Conservation (phyloP, 2,888 invertebrate genomes). For the Phania funesta region DNA sequence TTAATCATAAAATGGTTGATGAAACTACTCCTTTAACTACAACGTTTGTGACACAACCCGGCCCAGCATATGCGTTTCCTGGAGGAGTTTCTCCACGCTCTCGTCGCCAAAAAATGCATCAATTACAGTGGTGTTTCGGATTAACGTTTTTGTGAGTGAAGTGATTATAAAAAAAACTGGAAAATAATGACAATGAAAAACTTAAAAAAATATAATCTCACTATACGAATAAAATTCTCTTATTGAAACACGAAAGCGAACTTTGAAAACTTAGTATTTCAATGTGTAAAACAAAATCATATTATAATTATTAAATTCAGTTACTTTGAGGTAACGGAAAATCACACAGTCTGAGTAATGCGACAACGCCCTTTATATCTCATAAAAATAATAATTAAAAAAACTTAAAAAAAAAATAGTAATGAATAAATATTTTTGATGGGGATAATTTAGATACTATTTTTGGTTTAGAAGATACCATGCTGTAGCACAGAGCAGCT, state of each 20-base stretch:
- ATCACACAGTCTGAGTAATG: neutral
- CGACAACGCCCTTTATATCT: neutral
- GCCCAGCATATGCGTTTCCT: conserved; percentile 81
- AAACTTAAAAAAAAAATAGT: too few relatives aligned
- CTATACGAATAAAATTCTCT: too few relatives aligned
- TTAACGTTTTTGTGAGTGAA: conserved; percentile 85
- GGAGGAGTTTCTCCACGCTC: conserved; percentile 80
- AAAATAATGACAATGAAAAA: neutral
- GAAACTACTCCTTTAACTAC: conserved; percentile 82
- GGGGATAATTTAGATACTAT: too few relatives aligned
- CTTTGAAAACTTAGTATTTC: too few relatives aligned
- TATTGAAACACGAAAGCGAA: too few relatives aligned
- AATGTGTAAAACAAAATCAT: too few relatives aligned
- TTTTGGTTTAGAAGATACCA: too few relatives aligned
- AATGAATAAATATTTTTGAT: too few relatives aligned
- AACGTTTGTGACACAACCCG: conserved; percentile 73
- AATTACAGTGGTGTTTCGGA: conserved; percentile 87
- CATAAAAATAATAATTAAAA: too few relatives aligned
- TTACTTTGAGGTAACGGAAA: too few relatives aligned
- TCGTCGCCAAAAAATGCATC: conserved; percentile 80
- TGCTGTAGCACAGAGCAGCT: too few relatives aligned
- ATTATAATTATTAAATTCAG: too few relatives aligned
- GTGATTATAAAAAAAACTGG: neutral
- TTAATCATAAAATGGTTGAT: conserved; percentile 74
- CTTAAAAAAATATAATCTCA: neutral